phyloP scores from a whole-genome alignment of 1,140 invertebrate genomes.

The Paracyclopina nana region DNA sequence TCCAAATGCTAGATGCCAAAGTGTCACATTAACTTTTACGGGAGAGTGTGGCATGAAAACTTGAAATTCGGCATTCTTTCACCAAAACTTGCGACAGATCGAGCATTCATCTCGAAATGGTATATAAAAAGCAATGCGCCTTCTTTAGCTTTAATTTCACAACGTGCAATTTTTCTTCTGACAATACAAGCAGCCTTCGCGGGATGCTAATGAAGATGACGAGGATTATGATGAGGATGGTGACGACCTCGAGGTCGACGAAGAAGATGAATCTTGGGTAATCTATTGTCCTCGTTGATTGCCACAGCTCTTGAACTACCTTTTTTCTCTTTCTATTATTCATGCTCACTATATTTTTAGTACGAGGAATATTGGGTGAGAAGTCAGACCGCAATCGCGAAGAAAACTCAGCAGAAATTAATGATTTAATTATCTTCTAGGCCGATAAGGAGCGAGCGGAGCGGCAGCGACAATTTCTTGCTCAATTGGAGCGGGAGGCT shows the following conservation, averaged over 20 bases:
- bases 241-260: not conserved
- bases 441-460: conserved; percentile 70
- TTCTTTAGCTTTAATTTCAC: too few relatives aligned
- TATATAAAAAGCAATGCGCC: too few relatives aligned
- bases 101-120: too few relatives aligned
- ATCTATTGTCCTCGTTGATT: not conserved
- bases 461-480: conserved; percentile 23
- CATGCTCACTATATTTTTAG: not conserved
- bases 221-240: too few relatives aligned
- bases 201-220: too few relatives aligned
- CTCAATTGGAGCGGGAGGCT: conserved; percentile 22
- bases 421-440: conserved; percentile 26
- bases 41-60: too few relatives aligned
- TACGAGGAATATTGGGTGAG: conserved; percentile 14
- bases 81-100: too few relatives aligned
- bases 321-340: not conserved
- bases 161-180: too few relatives aligned
- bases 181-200: too few relatives aligned
- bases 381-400: too few relatives aligned
- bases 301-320: not conserved
- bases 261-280: conserved; percentile 2
- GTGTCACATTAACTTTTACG: not conserved
- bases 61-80: too few relatives aligned
- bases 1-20: not conserved
- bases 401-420: too few relatives aligned